phyloP scores from a whole-genome alignment of 2,797 vertebrate species.

The Onychomys leucogaster region DNA sequence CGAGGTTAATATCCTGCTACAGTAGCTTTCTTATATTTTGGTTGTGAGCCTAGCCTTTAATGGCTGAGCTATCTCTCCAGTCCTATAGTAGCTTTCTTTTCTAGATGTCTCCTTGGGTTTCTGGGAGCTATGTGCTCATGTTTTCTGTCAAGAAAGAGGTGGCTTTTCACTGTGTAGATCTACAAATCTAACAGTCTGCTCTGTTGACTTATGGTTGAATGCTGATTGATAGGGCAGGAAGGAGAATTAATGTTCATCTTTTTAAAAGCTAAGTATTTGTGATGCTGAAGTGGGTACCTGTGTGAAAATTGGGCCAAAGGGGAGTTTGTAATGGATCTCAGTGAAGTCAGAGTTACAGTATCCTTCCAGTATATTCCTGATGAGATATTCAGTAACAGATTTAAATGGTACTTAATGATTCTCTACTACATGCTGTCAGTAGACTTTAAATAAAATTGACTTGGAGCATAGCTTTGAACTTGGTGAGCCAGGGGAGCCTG shows the following conservation, averaged over 20 bases:
- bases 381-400: constrained; percentile 84
- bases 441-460: constrained; percentile 87
- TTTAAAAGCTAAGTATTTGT: constrained; percentile 71
- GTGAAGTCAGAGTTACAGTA: constrained; percentile 77
- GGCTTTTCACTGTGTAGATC: not conserved
- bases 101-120: not conserved
- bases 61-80: too few relatives aligned
- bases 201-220: constrained; percentile 69
- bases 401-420: constrained; percentile 87
- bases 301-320: constrained; percentile 78
- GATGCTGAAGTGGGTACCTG: constrained; percentile 19
- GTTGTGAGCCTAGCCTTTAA: too few relatives aligned
- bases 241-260: constrained; percentile 27
- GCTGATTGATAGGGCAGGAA: constrained; percentile 39
- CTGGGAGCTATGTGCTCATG: rapidly evolving
- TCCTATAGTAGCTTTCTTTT: not conserved
- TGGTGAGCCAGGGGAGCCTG: constrained; percentile 74
- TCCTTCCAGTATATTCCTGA: constrained; percentile 84
- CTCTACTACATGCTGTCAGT: constrained; percentile 81
- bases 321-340: constrained; percentile 79
- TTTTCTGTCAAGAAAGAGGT: not conserved
- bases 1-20: not conserved
- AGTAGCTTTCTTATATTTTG: not conserved
- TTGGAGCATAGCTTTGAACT: constrained; percentile 84
- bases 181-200: constrained; percentile 5